Evolutionary conservation across 2,797 vertebrate species (phyloP), one percentile per base, ranked within the genome.

Genomic region (Falco columbarius): DNA sequence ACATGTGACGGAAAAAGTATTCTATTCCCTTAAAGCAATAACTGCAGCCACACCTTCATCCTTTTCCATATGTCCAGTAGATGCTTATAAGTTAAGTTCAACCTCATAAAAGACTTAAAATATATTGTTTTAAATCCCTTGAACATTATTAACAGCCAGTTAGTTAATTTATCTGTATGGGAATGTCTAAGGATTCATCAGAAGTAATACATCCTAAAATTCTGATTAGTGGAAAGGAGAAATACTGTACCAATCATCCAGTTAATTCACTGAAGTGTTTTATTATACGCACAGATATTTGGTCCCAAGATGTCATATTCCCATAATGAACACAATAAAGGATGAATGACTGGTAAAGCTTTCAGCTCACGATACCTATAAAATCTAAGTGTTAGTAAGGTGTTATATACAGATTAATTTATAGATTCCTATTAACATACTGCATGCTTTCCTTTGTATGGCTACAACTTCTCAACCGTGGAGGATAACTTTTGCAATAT

Each of bases 311-410:
- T 96, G 90, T 96, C 90, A 85, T 91, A 91, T 97, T 93, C 96
- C 81, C 92, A 92, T 97, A 97, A 97, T 96, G 97, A 98, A 97
- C 89, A 96, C 96, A 96, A 96, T 97, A 97, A 97, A 95, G 87
- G 91, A 94, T 91, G 94, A 97, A 88, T 94, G 86, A 95, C 93
- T 87, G 90, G 93, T 66, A 96, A 87, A 96, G 95, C 94, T 95
- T 97, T 95, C 94, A 94, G 94, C 94, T 96, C 94, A 86, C 55
- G 75, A 95, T 95, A 91, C 66, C 97, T 84, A 95, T 97, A 97
- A 97, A 97, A 96, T 72, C 81, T 94, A 94, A 97, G 91, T 95
- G 95, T 92, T 96, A 86, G 40, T 90, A 96, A 96, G 92, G 90
- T 97, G 87, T 94, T 97, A 91, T 63, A 75, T 82, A 93, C 82